These are phyloP conservation scores for Acleris holmiana DNA, from an alignment of 2,888 invertebrate species.

Conservation along the genomic window DNA sequence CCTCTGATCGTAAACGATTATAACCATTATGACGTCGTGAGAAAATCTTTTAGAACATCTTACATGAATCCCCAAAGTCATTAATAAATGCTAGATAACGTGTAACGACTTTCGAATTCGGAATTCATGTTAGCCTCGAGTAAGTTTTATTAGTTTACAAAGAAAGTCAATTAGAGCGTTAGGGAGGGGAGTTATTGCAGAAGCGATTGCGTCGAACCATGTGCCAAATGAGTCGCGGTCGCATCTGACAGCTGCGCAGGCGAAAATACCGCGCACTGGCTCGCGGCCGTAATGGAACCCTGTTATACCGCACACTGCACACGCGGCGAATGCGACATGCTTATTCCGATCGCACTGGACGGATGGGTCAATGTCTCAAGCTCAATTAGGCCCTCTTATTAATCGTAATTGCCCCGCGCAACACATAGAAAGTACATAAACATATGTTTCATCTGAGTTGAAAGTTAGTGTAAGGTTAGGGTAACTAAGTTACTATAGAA, in stretches of 20 bases:
- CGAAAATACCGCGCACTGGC: slow-evolving; percentile 70
- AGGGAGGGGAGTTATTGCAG: slow-evolving; percentile 28
- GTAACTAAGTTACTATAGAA: no score
- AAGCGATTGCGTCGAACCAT: slow-evolving; percentile 47
- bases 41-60: not conserved
- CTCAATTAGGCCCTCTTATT: slow-evolving; percentile 53
- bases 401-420: not conserved
- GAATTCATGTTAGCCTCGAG: no score
- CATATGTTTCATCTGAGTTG: no score
- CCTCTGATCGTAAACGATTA: slow-evolving; percentile 22
- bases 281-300: slow-evolving; percentile 57
- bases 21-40: not conserved
- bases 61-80: not conserved
- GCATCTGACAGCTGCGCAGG: slow-evolving; percentile 68
- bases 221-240: slow-evolving; percentile 64
- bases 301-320: slow-evolving; percentile 44
- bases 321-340: slow-evolving; percentile 43
- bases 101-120: no score
- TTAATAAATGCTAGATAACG: no score
- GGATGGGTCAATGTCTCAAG: slow-evolving; percentile 80
- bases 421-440: not conserved
- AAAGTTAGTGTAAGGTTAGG: no score
- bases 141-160: slow-evolving; percentile 10
- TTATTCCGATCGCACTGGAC: slow-evolving; percentile 54
- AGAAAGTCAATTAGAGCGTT: slow-evolving; percentile 1